Evolutionary conservation across 1,140 invertebrate genomes (phyloP).

Genomic region (Caenorhabditis briggsae): DNA sequence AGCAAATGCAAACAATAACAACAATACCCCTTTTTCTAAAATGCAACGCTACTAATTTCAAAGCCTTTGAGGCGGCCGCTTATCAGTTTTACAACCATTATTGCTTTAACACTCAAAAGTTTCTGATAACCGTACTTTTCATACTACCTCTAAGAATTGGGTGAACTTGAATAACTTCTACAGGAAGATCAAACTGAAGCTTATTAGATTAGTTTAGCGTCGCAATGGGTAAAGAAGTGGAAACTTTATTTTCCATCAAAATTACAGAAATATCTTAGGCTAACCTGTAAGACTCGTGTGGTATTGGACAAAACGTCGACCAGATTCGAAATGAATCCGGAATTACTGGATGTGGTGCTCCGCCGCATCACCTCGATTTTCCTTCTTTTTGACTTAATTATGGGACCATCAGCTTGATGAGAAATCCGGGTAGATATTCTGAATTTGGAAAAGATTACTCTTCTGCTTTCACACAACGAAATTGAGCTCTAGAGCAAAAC

Average conservation of each 20-base stretch:
- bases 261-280: too few relatives aligned
- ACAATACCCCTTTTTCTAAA: constrained; percentile 19
- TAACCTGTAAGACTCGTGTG: constrained; percentile 6
- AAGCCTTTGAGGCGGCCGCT: neutral
- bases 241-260: too few relatives aligned
- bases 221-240: too few relatives aligned
- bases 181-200: neutral
- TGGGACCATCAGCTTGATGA: neutral
- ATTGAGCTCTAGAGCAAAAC: too few relatives aligned
- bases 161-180: neutral
- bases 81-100: constrained; percentile 41
- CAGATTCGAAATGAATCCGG: constrained; percentile 7
- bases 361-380: neutral
- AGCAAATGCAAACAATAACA: constrained; percentile 37
- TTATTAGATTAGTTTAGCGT: too few relatives aligned
- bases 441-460: neutral
- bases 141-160: neutral
- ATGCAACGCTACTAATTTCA: constrained; percentile 3
- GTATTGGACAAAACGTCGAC: constrained; percentile 39
- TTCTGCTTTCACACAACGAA: too few relatives aligned
- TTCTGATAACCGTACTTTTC: constrained; percentile 35
- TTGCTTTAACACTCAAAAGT: constrained; percentile 3
- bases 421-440: neutral
- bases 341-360: constrained; percentile 11
- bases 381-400: neutral